Conservation (phyloP, 2,888 invertebrate genomes). For the Drosophila colorata region DNA sequence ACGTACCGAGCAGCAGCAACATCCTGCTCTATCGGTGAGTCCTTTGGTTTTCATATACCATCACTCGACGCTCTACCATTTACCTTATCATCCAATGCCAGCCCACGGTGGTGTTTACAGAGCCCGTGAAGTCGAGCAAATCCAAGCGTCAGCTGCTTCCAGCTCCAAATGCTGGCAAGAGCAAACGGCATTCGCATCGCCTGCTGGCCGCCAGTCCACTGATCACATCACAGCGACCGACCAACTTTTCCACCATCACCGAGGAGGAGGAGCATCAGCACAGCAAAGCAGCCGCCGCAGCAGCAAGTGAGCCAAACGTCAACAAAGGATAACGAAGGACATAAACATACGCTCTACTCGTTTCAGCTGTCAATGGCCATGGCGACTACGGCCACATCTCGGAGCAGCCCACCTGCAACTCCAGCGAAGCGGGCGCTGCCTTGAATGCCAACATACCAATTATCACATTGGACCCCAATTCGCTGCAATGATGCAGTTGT, state of each 20-base stretch:
- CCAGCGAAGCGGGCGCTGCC: conserved; percentile 14
- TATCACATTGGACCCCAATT: conserved; percentile 55
- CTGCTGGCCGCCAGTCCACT: conserved; percentile 61
- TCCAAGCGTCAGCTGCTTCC: conserved; percentile 48
- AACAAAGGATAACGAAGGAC: neutral
- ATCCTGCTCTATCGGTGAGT: conserved; percentile 87
- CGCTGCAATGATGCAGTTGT: conserved; percentile 34
- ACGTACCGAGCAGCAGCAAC: conserved; percentile 83
- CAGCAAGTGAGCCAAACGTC: conserved; percentile 26
- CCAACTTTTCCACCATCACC: conserved; percentile 75
- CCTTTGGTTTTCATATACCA: neutral
- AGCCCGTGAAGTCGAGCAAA: conserved; percentile 58
- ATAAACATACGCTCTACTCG: neutral
- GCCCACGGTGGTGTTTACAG: conserved; percentile 63
- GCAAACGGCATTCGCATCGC: conserved; percentile 60
- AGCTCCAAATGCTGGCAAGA: conserved; percentile 15
- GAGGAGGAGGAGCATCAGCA: conserved; percentile 72
- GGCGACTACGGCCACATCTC: conserved; percentile 34
- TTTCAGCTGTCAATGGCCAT: conserved; percentile 40
- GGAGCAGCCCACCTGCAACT: conserved; percentile 33
- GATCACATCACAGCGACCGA: conserved; percentile 70
- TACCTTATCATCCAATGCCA: conserved; percentile 8
- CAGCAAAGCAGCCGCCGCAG: conserved; percentile 23
- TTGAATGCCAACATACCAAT: conserved; percentile 51
- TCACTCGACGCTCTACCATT: no score